Evolutionary conservation across 2,113 vertebrate species (phyloP), one percentile per base, ranked within the genome.

Genomic region (Pelmatolapia mariae): DNA sequence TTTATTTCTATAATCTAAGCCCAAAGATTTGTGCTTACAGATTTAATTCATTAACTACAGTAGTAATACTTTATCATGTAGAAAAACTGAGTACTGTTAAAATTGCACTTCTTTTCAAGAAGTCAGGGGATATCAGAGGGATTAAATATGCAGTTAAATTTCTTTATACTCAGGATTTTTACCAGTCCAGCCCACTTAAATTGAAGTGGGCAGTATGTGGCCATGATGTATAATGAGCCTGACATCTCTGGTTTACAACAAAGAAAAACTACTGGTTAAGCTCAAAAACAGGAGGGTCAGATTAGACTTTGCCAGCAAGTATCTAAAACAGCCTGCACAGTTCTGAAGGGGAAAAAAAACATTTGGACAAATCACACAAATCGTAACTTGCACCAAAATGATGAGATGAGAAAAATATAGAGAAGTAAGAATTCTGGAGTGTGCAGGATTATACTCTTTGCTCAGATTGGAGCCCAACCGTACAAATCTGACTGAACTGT

Each of bases 321-420:
- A 68, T 68, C 63, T 68, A 68, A 68, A 68, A 68, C 33, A 22
- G 19, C 63, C 36, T 68, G 11, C 63, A 68, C 63, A 68, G 63
- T 40, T 68, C 19, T 38, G 33, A 68, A 33, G 16, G 1, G 29
- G 2, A 1, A 63, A 63, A 59, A 57, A 63, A 33, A 19, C 59
- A 33, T 63, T 33, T 33, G 59, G 59, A 11, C 29, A 63, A n/a
- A 33, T 66, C 19, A 66, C 61, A 22, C 33, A 66, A 66, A 66
- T 66, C 6, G 1, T 38, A 66, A 38, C 61, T 66, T 66, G 19
- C 19, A 66, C 19, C 11, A 40, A 68, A 68, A 40, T 22, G 33
- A 40, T 13, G 19, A 38, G 4, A 68, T 38, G 19, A 40, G 11
- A 40, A 40, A 40, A 68, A 15, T 68, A 15, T 40, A 22, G 33